These are phyloP conservation scores for Cepaea hortensis DNA, from an alignment of 2,888 invertebrate species.

Conservation along the genomic window DNA sequence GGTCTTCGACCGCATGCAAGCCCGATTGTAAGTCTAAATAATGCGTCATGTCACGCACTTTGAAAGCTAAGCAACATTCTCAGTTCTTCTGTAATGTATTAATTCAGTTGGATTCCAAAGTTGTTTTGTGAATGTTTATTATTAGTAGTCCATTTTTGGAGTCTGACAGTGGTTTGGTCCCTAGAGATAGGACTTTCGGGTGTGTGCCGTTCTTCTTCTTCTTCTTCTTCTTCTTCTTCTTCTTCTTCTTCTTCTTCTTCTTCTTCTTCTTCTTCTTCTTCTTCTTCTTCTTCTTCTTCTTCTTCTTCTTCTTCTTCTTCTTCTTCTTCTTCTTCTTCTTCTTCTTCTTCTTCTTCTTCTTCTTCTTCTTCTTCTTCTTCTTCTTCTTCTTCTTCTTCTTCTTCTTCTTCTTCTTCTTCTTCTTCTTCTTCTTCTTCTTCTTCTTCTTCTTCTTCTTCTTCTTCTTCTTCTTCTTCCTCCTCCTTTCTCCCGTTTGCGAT, in stretches of 20 bases:
- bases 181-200: neutral
- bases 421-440: neutral
- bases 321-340: neutral
- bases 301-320: neutral
- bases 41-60: too few relatives aligned
- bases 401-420: neutral
- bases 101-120: too few relatives aligned
- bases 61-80: too few relatives aligned
- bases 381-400: neutral
- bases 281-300: neutral
- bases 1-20: too few relatives aligned
- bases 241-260: too few relatives aligned
- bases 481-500: too few relatives aligned
- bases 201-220: neutral
- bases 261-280: neutral
- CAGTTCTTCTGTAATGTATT: too few relatives aligned
- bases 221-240: neutral
- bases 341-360: neutral
- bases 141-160: too few relatives aligned
- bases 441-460: neutral
- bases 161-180: too few relatives aligned
- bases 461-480: neutral
- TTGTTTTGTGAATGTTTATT: too few relatives aligned
- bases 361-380: neutral
- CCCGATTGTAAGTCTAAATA: too few relatives aligned